These are phyloP conservation scores for Brachyopa scutellaris DNA, from an alignment of 2,888 invertebrate species.

Conservation along the genomic window DNA sequence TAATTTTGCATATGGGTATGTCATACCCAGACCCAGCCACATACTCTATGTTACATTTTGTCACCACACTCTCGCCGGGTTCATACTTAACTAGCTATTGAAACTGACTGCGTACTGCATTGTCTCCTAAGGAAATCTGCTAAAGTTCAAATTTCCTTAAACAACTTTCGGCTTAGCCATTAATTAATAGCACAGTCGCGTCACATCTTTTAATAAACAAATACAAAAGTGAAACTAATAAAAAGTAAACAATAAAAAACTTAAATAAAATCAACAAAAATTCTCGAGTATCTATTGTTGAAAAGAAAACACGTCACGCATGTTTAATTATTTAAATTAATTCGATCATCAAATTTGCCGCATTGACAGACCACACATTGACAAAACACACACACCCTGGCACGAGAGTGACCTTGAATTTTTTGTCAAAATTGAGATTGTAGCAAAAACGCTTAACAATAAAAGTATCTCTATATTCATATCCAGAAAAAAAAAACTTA, in stretches of 20 bases:
- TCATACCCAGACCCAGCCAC: no score
- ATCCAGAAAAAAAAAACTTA: conserved; percentile 81
- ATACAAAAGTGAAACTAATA: neutral
- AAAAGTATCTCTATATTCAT: neutral
- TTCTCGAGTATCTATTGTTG: neutral
- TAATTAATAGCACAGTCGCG: no score
- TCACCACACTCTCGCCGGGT: no score
- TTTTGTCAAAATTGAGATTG: conserved; percentile 40
- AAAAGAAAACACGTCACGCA: conserved; percentile 28
- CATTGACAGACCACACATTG: neutral
- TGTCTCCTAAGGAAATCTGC: no score
- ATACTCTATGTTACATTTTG: no score
- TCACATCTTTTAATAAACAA: no score
- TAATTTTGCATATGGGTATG: no score
- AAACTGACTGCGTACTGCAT: no score
- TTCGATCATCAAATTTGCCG: conserved; percentile 49
- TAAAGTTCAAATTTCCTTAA: no score
- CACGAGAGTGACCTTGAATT: conserved; percentile 60
- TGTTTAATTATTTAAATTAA: conserved; percentile 52
- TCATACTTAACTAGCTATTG: no score
- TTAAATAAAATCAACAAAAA: conserved; percentile 12
- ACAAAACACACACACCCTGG: conserved; percentile 12
- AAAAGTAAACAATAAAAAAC: neutral
- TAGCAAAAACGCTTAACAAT: conserved; percentile 38
- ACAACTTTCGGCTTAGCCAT: no score